Conservation (phyloP, 2,113 vertebrate species). For the Acanthochromis polyacanthus region DNA sequence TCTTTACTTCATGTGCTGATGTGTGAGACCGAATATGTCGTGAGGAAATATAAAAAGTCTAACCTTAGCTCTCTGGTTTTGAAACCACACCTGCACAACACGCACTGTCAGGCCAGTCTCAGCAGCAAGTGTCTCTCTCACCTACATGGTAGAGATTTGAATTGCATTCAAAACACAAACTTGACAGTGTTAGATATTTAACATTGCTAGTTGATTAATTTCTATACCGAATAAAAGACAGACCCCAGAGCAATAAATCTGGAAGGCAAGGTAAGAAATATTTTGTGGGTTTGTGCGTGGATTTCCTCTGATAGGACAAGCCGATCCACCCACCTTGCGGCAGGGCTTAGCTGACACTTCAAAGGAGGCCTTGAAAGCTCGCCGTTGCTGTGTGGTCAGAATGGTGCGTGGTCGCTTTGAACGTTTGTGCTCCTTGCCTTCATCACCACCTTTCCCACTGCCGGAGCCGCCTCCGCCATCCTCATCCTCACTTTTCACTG, state of each 20-base stretch:
- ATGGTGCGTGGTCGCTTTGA: conserved; percentile 93
- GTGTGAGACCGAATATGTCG: neutral
- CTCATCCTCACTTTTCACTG: conserved; percentile 93
- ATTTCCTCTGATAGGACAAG: conserved; percentile 33
- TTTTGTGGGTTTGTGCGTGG: conserved; percentile 3
- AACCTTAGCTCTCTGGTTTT: conserved; percentile 94
- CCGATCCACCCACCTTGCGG: conserved; percentile 85
- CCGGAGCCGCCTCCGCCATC: conserved; percentile 86
- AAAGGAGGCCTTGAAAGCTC: conserved; percentile 94
- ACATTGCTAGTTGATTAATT: neutral
- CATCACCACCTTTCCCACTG: conserved; percentile 86
- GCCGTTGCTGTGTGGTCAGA: conserved; percentile 92
- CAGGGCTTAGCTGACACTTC: conserved; percentile 94
- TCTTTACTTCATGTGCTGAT: neutral
- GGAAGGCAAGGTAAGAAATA: neutral
- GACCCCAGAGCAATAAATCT: neutral
- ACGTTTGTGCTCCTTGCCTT: conserved; percentile 90
- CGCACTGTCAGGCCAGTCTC: conserved; percentile 92
- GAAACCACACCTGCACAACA: conserved; percentile 94
- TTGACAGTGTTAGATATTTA: neutral
- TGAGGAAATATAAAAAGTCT: conserved; percentile 32
- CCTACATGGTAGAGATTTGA: conserved; percentile 72
- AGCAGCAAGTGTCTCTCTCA: conserved; percentile 92
- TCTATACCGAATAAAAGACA: neutral
- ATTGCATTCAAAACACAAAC: conserved; percentile 5